Evolutionary conservation across 2,797 vertebrate species (phyloP).

Genomic region (Graptemys geographica): DNA sequence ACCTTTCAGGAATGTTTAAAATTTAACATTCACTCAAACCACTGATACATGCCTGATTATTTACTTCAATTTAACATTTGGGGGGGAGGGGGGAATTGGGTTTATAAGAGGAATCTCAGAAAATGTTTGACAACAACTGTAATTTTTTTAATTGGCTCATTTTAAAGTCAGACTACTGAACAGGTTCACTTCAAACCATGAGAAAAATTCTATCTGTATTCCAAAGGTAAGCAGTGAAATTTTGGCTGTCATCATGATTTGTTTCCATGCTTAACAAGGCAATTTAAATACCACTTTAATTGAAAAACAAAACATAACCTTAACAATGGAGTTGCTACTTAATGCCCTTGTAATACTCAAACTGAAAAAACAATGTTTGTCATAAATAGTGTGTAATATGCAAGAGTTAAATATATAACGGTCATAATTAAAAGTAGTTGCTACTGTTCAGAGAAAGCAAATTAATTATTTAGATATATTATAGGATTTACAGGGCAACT

Average conservation of each 20-base stretch:
- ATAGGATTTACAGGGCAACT: constrained; percentile 57
- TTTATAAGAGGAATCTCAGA: neutral
- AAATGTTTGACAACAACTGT: neutral
- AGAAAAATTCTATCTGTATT: neutral
- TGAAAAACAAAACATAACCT: neutral
- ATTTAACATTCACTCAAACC: neutral
- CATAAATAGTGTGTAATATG: constrained; percentile 1
- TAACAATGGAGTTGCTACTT: neutral
- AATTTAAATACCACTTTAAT: neutral
- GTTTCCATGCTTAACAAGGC: neutral
- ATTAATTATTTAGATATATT: constrained; percentile 71
- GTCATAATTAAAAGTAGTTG: constrained; percentile 30
- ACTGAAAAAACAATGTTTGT: neutral
- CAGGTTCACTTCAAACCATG: neutral
- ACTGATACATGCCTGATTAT: fast-evolving
- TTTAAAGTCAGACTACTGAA: neutral
- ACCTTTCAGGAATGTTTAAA: too few relatives aligned
- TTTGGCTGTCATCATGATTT: too few relatives aligned
- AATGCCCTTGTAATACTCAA: neutral
- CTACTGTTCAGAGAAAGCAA: constrained; percentile 43
- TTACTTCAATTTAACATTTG: neutral
- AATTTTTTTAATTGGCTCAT: neutral
- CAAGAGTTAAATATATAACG: neutral
- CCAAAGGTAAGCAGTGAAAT: neutral
- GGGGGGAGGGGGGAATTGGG: neutral